Base-by-base conservation (phyloP, 2,113 vertebrate species). In the Tamias sibiricus region DNA sequence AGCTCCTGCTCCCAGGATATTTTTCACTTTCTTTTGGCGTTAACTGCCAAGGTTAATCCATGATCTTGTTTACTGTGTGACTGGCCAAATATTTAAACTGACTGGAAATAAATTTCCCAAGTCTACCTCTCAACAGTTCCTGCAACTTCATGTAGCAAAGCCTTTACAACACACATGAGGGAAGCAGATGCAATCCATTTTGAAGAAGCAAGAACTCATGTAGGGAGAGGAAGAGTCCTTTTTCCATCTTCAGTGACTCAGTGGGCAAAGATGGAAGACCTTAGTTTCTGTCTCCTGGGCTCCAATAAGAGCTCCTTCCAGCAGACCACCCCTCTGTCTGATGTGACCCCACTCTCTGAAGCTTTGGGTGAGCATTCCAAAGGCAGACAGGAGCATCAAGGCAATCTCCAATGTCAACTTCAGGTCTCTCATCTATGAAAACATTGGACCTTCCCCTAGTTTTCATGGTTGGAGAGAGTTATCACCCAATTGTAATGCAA, bases 71-170 rank as follows among this genome's bases (percentile, higher is more conserved):
- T 74, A 94, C 32, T n/a, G 37, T 95, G 26, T 91, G 79, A 62
- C 22, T 94, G 37, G 22, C 19, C 64, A 96, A 91, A 72, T 96
- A 90, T 90, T 97, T 95, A 88, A 96, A 87, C 44, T 92, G 66
- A 85, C 81, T 72, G 26, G 37, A 84, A 90, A 72, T 74, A 85
- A 92, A 54, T 74, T 91, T 76, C 52, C 82, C 28, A 95, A 76
- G 2, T 4, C 32, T 90, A 62, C 24, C 37, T 52, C 17, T 40
- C 64, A 87, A 57, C 12, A 40, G 19, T 94, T 84, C 12, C 89
- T 92, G 22, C 11, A 79, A 6, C 26, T 96, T 66, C 22, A 52
- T 59, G 32, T 47, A 64, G 19, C 9, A 4, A 91, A 82, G 17
- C 10, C 83, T 92, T 71, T 54, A 71, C 72, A 84, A 22, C 37